phyloP scores from a whole-genome alignment of 2,888 invertebrate species.

The Drepanosiphum platanoidis region DNA sequence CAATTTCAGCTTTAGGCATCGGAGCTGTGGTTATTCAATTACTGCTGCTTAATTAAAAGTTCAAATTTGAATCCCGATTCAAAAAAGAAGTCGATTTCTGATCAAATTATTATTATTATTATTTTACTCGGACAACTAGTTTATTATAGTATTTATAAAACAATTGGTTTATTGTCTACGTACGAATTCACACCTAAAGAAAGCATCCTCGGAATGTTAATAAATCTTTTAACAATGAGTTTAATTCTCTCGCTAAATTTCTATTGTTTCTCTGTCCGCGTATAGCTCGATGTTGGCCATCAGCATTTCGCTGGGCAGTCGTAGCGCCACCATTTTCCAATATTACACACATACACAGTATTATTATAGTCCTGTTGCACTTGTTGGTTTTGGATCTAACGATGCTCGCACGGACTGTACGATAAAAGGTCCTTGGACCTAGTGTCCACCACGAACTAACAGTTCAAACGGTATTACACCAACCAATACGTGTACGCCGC shows the following conservation, averaged over 20 bases:
- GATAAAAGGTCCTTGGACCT: conserved; percentile 29
- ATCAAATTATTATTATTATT: neutral
- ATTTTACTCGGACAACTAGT: conserved; percentile 14
- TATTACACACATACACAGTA: neutral
- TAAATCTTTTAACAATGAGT: conserved; percentile 3
- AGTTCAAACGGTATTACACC: conserved; percentile 31
- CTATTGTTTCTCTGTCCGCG: conserved; percentile 2
- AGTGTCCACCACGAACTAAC: conserved; percentile 25
- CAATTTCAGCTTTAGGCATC: conserved; percentile 10
- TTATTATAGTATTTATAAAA: conserved; percentile 2
- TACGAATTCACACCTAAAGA: neutral
- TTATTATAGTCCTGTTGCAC: neutral
- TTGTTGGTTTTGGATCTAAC: neutral
- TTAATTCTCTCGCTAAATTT: neutral
- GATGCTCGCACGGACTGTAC: neutral
- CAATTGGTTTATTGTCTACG: conserved; percentile 33
- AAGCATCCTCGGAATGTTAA: conserved; percentile 30
- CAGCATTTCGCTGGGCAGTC: neutral
- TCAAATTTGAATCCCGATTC: neutral
- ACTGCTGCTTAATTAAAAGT: conserved; percentile 22
- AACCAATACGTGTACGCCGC: neutral
- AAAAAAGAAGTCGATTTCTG: neutral
- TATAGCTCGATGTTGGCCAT: neutral
- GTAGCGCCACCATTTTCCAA: neutral
- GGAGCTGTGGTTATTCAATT: neutral